These are phyloP conservation scores for Syrmaticus mikado DNA, from an alignment of 2,113 vertebrate species.

Conservation along the genomic window DNA sequence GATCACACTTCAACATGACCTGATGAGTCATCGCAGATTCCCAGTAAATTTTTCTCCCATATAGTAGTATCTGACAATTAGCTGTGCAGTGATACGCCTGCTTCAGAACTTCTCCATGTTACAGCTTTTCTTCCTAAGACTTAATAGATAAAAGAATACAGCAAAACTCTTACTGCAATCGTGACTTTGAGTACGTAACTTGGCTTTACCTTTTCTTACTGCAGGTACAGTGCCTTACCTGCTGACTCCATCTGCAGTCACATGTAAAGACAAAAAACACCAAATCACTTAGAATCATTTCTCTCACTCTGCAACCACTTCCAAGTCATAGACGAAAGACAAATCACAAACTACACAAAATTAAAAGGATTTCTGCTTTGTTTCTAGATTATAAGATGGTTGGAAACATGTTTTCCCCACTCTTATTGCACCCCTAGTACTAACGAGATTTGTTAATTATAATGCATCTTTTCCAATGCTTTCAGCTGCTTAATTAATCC, in stretches of 20 bases:
- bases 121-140: neutral
- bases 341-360: neutral
- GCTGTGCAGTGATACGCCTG: neutral
- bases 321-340: neutral
- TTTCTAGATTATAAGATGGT: neutral
- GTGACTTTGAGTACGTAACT: neutral
- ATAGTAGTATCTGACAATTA: neutral
- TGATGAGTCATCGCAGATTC: neutral
- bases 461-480: neutral
- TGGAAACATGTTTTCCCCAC: neutral
- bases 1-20: neutral
- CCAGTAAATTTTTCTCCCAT: neutral
- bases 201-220: neutral
- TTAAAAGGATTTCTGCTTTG: neutral
- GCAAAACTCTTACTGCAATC: neutral
- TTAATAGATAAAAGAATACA: neutral
- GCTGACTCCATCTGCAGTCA: neutral
- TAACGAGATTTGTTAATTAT: neutral
- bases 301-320: neutral
- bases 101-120: neutral
- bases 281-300: neutral
- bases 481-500: constrained; percentile 3
- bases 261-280: neutral
- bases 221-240: neutral
- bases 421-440: neutral